Percentiles rank a stretch among this genome's conserved stretches.
phyloP scores from a whole-genome alignment of 2,797 vertebrate species.

The Prionace glauca region DNA sequence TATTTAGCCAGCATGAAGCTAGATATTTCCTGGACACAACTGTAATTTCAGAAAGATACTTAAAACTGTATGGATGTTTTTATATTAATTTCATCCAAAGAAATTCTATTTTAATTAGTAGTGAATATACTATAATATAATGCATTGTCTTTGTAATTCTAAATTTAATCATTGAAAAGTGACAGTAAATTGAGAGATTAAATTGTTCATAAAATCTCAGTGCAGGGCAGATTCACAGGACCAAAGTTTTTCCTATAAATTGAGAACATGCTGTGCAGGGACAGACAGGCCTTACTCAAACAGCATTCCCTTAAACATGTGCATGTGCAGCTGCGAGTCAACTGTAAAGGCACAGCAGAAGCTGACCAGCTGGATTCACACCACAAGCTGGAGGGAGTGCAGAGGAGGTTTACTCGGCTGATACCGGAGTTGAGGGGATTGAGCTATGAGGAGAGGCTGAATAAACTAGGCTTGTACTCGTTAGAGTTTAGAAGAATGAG shows the following conservation, averaged over 20 bases:
- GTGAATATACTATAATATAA: background rate
- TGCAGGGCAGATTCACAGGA: background rate
- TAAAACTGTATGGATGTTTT: too few species aligned
- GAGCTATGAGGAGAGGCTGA: too few species aligned
- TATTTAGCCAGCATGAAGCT: too few species aligned
- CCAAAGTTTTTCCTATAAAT: background rate
- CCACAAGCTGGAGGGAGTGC: background rate
- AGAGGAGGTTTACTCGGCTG: too few species aligned
- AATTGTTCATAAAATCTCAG: background rate
- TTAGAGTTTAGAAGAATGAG: too few species aligned
- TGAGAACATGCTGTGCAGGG: background rate
- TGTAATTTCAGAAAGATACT: too few species aligned
- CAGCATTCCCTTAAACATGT: background rate
- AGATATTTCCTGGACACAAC: too few species aligned
- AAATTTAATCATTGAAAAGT: slow-evolving; percentile 8
- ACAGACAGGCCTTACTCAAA: background rate
- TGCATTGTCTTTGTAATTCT: background rate
- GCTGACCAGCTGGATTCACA: background rate
- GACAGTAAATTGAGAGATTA: background rate
- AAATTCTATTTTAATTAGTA: background rate
- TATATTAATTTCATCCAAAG: background rate
- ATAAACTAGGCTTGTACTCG: too few species aligned
- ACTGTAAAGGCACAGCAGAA: background rate
- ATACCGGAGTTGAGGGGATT: too few species aligned
- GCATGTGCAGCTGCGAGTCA: background rate